A percentile compares a stretch with the other conserved stretches of the same genome.
Evolutionary conservation across 2,888 invertebrate species (phyloP).

Genomic region (Leucozona laternaria): DNA sequence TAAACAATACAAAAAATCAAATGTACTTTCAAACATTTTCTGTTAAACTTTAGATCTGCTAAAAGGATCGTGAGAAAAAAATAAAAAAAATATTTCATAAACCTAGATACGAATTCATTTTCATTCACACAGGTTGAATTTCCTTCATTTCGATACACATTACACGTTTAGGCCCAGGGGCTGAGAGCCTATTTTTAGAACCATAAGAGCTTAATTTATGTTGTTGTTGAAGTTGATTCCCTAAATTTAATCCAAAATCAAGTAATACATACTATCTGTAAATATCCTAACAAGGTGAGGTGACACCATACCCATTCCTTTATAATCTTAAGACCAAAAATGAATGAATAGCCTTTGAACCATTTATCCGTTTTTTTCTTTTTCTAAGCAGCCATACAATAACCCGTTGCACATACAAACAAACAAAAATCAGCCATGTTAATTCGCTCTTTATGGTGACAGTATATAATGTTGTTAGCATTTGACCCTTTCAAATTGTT

Average conservation of each 20-base stretch:
- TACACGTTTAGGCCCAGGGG: background rate
- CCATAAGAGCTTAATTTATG: slow-evolving; percentile 9
- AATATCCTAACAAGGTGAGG: slow-evolving; percentile 48
- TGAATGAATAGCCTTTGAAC: slow-evolving; percentile 6
- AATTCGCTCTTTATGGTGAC: slow-evolving; percentile 55
- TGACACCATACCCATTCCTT: slow-evolving; percentile 41
- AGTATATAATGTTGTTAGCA: slow-evolving; percentile 38
- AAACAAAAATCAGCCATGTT: slow-evolving; percentile 27
- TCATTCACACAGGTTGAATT: no score
- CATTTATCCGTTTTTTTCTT: slow-evolving; percentile 50
- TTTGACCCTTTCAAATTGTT: slow-evolving; percentile 29
- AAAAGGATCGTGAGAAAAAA: no score
- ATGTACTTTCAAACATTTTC: no score
- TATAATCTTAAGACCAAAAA: slow-evolving; percentile 13
- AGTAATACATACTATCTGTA: slow-evolving; percentile 1
- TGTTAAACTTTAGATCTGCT: no score
- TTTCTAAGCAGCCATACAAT: slow-evolving; percentile 24
- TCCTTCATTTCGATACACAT: background rate
- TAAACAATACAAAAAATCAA: no score
- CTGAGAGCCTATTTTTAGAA: background rate
- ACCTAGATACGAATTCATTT: no score
- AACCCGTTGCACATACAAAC: slow-evolving; percentile 3
- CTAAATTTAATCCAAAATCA: background rate
- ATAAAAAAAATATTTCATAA: no score
- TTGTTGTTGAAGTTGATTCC: background rate